Evolutionary conservation across 1,140 invertebrate genomes (phyloP), one percentile per base, ranked within the genome.

Genomic region (Linepithema humile): DNA sequence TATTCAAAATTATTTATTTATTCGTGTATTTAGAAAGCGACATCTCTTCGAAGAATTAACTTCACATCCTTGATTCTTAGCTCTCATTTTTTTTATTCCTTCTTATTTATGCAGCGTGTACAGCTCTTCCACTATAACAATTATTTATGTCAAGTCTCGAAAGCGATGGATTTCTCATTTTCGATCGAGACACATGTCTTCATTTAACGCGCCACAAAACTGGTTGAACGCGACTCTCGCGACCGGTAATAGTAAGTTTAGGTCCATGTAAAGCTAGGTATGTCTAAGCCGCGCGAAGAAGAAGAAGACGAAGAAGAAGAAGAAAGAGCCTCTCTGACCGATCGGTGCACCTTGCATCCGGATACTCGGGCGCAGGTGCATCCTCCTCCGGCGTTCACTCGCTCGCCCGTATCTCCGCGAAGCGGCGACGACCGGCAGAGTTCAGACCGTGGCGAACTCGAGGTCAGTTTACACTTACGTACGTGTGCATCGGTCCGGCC

Each of bases 391-490:
- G 43, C 32, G 43, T 55, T 75, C 59, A 43, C 70, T 32, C 40
- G n/a, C 40, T 78, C 32, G 62, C 48, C n/a, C 26, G 40, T 80
- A 80, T 80, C 59, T 77, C 48, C 72, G 26, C 45, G 72, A 83
- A 64, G 48, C 35, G 26, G 40, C 62, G 43, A 62, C 43, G 72
- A 62, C 26, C 70, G 43, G 60, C 20, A 1, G 69, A 60, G 64
- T 83, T 83, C 77, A 60, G 32, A 17, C 9, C 64, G 38, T 35
- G 32, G 48, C 26, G 20, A 45, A 45, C 55, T 86, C 74, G 86
- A 87, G 82, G 74, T 88, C 85, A 70, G 70, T 88, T 87, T 62
- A 72, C 26, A 45, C 82, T 60, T 35, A 48, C 69, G 73, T 83
- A 84, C 65, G 72, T 78, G 78, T 48, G 57, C n/a, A 70, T 48